phyloP scores from a whole-genome alignment of 2,797 vertebrate species.

The Bovichtus diacanthus region DNA sequence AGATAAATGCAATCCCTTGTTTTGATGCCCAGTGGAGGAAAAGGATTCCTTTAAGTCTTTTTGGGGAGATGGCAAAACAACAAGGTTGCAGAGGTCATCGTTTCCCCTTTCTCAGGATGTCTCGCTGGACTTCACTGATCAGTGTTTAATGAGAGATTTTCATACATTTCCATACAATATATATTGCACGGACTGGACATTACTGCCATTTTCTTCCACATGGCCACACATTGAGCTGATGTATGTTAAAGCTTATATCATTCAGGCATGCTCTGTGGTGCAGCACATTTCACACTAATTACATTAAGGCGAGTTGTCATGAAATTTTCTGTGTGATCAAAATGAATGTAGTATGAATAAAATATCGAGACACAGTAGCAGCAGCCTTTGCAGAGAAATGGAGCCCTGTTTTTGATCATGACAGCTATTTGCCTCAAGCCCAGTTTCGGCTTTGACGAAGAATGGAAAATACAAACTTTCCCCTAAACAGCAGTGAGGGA shows the following conservation, averaged over 20 bases:
- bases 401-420: constrained; percentile 22
- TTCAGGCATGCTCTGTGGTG: constrained; percentile 7
- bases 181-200: neutral
- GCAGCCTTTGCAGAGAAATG: constrained; percentile 35
- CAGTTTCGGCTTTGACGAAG: constrained; percentile 33
- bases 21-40: constrained; percentile 66
- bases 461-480: constrained; percentile 27
- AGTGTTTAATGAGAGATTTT: constrained; percentile 1
- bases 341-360: constrained; percentile 66
- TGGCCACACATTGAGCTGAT: constrained; percentile 16
- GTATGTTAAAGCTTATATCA: constrained; percentile 28
- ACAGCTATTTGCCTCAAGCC: constrained; percentile 21
- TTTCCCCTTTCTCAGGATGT: constrained; percentile 21
- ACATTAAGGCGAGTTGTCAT: constrained; percentile 43
- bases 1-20: constrained; percentile 71
- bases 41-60: constrained; percentile 51
- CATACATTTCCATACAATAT: constrained; percentile 39
- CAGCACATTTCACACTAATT: constrained; percentile 52
- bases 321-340: constrained; percentile 63
- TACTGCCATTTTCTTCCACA: neutral
- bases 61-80: constrained; percentile 43
- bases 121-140: constrained; percentile 14
- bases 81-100: constrained; percentile 39
- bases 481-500: constrained; percentile 7
- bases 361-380: constrained; percentile 35